phyloP scores from a whole-genome alignment of 2,113 vertebrate genomes.

The Solenodon paradoxus region DNA sequence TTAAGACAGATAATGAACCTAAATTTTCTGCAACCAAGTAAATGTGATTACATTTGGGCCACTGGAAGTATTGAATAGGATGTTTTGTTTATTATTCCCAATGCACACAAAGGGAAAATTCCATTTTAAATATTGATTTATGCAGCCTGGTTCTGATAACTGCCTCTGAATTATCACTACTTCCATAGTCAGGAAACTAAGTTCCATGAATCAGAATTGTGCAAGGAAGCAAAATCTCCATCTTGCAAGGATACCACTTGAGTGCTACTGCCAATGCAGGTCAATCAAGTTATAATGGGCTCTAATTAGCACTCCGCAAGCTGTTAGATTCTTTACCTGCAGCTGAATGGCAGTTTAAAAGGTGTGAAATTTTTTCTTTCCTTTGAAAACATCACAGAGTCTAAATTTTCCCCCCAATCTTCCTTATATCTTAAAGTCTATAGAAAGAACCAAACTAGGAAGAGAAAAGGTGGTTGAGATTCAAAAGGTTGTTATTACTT shows the following conservation, averaged over 20 bases:
- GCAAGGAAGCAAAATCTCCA: conserved; percentile 47
- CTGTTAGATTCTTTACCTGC: conserved; percentile 79
- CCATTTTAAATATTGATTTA: conserved; percentile 71
- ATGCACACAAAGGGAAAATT: conserved; percentile 59
- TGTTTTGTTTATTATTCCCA: conserved; percentile 47
- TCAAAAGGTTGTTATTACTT: conserved; percentile 48
- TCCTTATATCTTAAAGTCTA: conserved; percentile 52
- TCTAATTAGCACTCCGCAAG: conserved; percentile 78
- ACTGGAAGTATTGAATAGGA: conserved; percentile 29
- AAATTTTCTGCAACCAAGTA: conserved; percentile 34
- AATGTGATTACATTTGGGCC: conserved; percentile 50
- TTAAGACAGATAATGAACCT: conserved; percentile 59
- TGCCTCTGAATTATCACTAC: conserved; percentile 54
- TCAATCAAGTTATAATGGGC: conserved; percentile 78
- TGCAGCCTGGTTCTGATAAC: conserved; percentile 20
- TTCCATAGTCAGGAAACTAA: conserved; percentile 36
- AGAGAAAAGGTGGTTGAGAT: not conserved
- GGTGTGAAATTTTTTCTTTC: conserved; percentile 75
- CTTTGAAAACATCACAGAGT: conserved; percentile 79
- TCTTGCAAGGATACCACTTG: conserved; percentile 49
- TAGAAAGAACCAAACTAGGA: conserved; percentile 38
- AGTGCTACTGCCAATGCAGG: conserved; percentile 47
- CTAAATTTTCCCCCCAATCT: conserved; percentile 31
- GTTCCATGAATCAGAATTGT: conserved; percentile 43
- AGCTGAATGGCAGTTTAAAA: conserved; percentile 73